Evolutionary conservation across 2,888 invertebrate species (phyloP), one percentile per base, ranked within the genome.

Genomic region (Lordiphosa andalusiaca): DNA sequence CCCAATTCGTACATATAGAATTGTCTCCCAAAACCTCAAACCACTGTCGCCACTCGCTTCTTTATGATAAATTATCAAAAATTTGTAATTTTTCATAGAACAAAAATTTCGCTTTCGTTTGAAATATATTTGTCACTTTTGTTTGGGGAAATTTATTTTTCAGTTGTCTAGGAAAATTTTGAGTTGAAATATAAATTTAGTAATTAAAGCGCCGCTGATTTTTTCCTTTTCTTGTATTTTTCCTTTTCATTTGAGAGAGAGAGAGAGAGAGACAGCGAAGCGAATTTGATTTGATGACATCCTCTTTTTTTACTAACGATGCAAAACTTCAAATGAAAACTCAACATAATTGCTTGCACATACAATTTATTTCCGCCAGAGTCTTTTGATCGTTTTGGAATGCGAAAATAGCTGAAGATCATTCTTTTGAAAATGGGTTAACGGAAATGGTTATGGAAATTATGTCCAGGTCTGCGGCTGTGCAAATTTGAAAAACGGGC

Each of bases 41-140:
- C 49, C 61, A 59, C 65, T 61, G 61, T 54, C 37, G 21, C 23
- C 30, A 42, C 35, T 42, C 51, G 59, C 48, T 81, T 53, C 44
- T 55, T 25, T 37, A 63, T 65, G 78, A 84, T 65, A 59, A 63
- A 82, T 84, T 60, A 61, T 58, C 65, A 60, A 54, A 62, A 63
- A 67, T 58, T 12, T 65, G 59, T 56, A 71, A 69, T 71, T 62
- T 73, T 51, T 81, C 66, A 75, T 42, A 48, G 9, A 39, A 38
- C 58, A 39, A 53, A 51, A 36, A 54, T 69, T 75, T 83, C 51
- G 57, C 56, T 72, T 83, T 69, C 42, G 44, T 64, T 69, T 62
- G 30, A 53, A n/a, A 33, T 35, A 6, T 53, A 52, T 53, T 51
- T 16, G n/a, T 25, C 48, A 36, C 33, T 52, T 37, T 44, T 53